These are phyloP conservation scores for Heliconius erato DNA, from an alignment of 2,888 invertebrate species.

Conservation along the genomic window DNA sequence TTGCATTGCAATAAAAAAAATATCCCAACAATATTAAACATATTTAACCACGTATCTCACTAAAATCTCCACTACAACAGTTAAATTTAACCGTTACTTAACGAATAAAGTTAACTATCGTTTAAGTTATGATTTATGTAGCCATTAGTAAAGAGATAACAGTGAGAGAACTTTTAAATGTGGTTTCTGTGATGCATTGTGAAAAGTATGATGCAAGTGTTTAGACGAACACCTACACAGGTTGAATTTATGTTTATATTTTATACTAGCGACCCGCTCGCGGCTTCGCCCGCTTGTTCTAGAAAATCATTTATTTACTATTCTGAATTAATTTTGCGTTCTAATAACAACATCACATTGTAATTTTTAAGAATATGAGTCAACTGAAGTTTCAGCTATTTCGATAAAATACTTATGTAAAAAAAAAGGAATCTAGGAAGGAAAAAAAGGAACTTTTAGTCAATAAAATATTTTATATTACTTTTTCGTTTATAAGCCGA, in stretches of 20 bases:
- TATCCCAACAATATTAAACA: background rate
- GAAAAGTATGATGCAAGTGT: constrained; percentile 24
- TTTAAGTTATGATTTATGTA: constrained; percentile 81
- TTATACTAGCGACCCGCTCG: background rate
- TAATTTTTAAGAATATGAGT: too few relatives aligned
- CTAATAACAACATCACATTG: too few relatives aligned
- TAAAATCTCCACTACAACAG: constrained; percentile 17
- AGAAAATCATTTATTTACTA: too few relatives aligned
- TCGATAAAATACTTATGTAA: too few relatives aligned
- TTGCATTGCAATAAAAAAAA: background rate
- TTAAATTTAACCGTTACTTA: constrained; percentile 50
- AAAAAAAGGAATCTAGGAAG: too few relatives aligned
- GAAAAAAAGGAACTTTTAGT: too few relatives aligned
- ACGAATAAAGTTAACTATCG: constrained; percentile 65
- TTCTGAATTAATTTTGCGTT: too few relatives aligned
- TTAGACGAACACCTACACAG: constrained; percentile 15
- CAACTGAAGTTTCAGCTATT: too few relatives aligned
- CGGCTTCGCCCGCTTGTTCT: too few relatives aligned
- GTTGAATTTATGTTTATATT: background rate
- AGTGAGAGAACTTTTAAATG: constrained; percentile 56
- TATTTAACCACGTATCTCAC: background rate
- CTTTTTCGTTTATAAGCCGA: too few relatives aligned
- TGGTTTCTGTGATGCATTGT: constrained; percentile 35
- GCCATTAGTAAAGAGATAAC: constrained; percentile 64
- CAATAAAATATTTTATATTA: too few relatives aligned